These are phyloP conservation scores for Centroberyx gerrardi DNA, from an alignment of 2,797 vertebrate genomes.

Conservation along the genomic window DNA sequence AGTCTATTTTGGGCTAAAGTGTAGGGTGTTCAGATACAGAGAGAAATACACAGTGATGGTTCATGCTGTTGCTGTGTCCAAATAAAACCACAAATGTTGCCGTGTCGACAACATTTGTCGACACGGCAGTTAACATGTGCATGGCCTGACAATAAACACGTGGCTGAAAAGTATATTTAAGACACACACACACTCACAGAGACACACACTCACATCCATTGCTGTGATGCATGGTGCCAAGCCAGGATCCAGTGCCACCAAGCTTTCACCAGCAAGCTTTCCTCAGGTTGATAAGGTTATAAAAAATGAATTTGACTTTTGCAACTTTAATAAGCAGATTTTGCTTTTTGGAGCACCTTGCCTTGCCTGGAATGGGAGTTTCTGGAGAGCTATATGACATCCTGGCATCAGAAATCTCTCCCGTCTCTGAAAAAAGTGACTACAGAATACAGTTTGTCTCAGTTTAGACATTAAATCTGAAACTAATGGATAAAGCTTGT, in stretches of 20 bases:
- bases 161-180: neutral
- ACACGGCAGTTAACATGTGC: neutral
- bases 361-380: neutral
- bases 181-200: neutral
- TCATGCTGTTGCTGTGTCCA: too few species aligned
- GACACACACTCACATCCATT: neutral
- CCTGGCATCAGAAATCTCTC: neutral
- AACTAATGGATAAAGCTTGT: neutral
- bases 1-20: too few species aligned
- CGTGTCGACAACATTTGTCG: neutral
- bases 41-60: too few species aligned
- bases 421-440: neutral
- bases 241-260: slow-evolving; percentile 5
- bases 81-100: too few species aligned
- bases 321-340: slow-evolving; percentile 44
- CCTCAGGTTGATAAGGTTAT: slow-evolving; percentile 25
- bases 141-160: neutral
- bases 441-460: neutral
- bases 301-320: slow-evolving; percentile 32
- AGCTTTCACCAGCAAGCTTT: neutral
- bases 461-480: neutral
- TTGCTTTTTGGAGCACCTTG: neutral
- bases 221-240: neutral
- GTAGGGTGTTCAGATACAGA: too few species aligned
- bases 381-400: slow-evolving; percentile 5